phyloP scores from a whole-genome alignment of 2,797 vertebrate genomes.

The Tokudaia tokunoshimensis region DNA sequence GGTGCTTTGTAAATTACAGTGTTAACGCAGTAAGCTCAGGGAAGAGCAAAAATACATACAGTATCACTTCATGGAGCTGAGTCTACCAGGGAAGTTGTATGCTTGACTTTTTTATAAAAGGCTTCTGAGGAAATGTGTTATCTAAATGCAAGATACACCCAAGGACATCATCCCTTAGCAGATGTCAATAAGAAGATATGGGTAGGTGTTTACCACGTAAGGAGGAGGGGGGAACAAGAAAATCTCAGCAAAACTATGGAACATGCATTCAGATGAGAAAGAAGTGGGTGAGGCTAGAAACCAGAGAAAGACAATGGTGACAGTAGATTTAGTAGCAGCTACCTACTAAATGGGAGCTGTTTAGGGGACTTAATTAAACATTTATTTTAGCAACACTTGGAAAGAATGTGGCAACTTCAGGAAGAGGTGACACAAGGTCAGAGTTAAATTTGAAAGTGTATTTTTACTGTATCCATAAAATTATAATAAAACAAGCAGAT shows the following conservation, averaged over 20 bases:
- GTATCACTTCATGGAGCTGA: not conserved
- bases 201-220: not conserved
- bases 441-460: not conserved
- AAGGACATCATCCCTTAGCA: not conserved
- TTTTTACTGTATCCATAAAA: not conserved
- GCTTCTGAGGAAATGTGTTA: not conserved
- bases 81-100: not conserved
- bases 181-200: not conserved
- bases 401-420: not conserved
- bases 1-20: not conserved
- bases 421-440: not conserved
- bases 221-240: accelerated
- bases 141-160: not conserved
- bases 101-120: not conserved
- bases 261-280: not conserved
- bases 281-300: not conserved
- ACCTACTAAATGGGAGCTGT: too few species aligned
- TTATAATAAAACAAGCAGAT: not conserved
- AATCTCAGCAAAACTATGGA: not conserved
- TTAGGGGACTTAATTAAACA: not conserved
- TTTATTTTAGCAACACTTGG: not conserved
- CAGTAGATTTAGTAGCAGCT: not conserved
- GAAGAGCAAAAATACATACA: not conserved
- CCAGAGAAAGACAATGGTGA: not conserved
- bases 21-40: not conserved